phyloP scores from a whole-genome alignment of 2,888 invertebrate genomes.

The Marronus borbonicus region DNA sequence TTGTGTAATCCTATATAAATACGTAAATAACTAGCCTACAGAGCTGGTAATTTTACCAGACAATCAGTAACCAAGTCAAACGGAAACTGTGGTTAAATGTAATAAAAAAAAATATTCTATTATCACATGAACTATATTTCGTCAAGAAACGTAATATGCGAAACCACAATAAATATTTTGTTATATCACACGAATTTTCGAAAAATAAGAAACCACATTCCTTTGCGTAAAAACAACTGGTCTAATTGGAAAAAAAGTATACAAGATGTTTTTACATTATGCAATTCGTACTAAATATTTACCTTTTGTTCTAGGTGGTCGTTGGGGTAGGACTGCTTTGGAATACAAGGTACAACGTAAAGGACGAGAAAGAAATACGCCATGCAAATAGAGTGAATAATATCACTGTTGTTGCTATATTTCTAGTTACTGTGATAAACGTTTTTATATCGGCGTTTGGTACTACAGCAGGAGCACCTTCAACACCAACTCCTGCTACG shows the following conservation, averaged over 20 bases:
- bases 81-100: no score
- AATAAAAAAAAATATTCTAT: background rate
- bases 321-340: constrained; percentile 88
- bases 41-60: no score
- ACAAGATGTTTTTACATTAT: no score
- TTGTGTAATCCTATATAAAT: no score
- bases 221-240: background rate
- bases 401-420: constrained; percentile 87
- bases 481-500: background rate
- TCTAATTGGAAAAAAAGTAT: background rate
- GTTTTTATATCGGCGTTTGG: constrained; percentile 93
- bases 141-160: background rate
- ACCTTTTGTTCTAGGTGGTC: constrained; percentile 74
- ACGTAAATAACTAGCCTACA: no score
- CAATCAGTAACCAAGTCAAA: no score
- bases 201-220: background rate
- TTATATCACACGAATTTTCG: background rate
- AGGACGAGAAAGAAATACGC: constrained; percentile 80
- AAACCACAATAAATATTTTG: constrained; percentile 19
- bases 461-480: constrained; percentile 25
- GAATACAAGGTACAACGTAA: constrained; percentile 87
- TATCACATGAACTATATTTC: background rate
- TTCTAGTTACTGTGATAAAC: constrained; percentile 89
- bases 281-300: constrained; percentile 1
- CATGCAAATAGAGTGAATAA: constrained; percentile 88